phyloP scores from a whole-genome alignment of 2,888 invertebrate genomes.

The Melanargia galathea region DNA sequence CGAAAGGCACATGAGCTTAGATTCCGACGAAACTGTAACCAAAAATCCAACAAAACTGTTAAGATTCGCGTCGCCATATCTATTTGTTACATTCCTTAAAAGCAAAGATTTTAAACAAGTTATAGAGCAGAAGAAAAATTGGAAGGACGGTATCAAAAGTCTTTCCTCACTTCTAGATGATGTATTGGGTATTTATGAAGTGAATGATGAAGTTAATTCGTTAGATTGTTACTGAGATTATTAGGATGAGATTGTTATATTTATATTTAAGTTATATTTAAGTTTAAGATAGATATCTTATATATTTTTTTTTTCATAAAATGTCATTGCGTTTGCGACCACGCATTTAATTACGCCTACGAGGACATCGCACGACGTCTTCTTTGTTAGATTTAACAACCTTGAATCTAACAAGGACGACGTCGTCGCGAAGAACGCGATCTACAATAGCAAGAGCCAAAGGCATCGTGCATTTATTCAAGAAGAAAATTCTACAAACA shows the following conservation, averaged over 20 bases:
- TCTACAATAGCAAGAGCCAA: no score
- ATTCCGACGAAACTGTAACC: constrained; percentile 53
- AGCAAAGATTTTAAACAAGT: constrained; percentile 83
- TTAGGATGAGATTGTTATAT: constrained; percentile 9
- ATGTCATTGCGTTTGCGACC: no score
- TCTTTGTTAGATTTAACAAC: no score
- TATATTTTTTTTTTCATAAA: constrained; percentile 6
- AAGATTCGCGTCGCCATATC: constrained; percentile 72
- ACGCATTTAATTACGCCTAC: no score
- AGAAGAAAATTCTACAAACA: no score
- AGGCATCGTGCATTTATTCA: no score
- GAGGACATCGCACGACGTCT: no score
- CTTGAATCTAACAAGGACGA: no score
- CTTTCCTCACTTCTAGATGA: constrained; percentile 88
- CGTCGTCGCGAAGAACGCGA: no score
- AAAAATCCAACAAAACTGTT: constrained; percentile 51
- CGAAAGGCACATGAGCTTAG: constrained; percentile 72
- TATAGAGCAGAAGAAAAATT: constrained; percentile 83
- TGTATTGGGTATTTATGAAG: constrained; percentile 84
- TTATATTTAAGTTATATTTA: no score
- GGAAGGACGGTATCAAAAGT: constrained; percentile 86
- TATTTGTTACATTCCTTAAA: constrained; percentile 83
- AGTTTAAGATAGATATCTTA: constrained; percentile 13
- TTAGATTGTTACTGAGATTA: constrained; percentile 86
- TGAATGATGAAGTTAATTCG: constrained; percentile 78